Evolutionary conservation across 2,113 vertebrate genomes (phyloP).

Genomic region (Neogale vison): DNA sequence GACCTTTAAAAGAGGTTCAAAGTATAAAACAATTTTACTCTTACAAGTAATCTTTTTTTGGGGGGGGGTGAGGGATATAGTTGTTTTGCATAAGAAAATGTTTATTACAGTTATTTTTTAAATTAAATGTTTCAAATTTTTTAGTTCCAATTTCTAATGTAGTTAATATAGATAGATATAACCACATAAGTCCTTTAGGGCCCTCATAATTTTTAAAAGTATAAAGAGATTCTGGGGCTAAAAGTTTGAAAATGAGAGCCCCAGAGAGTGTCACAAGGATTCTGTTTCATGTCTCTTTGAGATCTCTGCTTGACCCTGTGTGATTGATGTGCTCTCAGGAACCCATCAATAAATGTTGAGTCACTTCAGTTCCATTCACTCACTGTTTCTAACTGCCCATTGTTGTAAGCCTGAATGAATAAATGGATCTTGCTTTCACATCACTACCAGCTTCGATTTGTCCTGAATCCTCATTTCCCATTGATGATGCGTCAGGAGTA

Average conservation of each 20-base stretch:
- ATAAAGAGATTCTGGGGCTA: not conserved
- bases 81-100: not conserved
- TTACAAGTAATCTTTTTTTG: not conserved
- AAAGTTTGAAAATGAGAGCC: not conserved
- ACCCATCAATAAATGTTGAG: not conserved
- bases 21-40: not conserved
- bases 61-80: not conserved
- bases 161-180: not conserved
- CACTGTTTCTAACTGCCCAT: not conserved
- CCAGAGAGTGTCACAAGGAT: not conserved
- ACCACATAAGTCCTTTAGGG: not conserved
- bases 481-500: conserved; percentile 45
- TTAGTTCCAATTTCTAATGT: not conserved
- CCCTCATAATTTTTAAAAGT: not conserved
- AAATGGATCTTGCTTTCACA: not conserved
- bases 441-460: not conserved
- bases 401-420: not conserved
- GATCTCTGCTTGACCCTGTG: not conserved
- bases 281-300: not conserved
- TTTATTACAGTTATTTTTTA: not conserved
- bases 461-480: not conserved
- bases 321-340: not conserved
- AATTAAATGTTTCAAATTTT: not conserved
- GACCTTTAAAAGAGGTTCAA: not conserved
- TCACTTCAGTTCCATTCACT: not conserved